Conservation (phyloP, 1,140 invertebrate species). For the Phthorimaea operculella region DNA sequence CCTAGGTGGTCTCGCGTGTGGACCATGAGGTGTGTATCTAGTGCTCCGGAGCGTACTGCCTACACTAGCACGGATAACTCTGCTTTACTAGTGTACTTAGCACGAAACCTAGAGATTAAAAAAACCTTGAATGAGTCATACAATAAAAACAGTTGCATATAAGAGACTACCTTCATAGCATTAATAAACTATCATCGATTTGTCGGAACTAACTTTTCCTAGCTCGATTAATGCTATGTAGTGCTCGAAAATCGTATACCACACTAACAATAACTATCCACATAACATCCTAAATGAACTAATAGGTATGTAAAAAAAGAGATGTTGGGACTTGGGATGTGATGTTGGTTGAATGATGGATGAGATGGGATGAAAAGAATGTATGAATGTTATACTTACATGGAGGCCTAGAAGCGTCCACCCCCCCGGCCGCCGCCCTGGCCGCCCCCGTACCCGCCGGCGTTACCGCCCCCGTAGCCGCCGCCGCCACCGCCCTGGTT, state of each 20-base stretch:
- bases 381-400: slow-evolving; percentile 35
- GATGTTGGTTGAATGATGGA: not conserved
- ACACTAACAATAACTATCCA: slow-evolving; percentile 6
- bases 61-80: slow-evolving; percentile 64
- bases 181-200: slow-evolving; percentile 46
- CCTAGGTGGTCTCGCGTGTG: slow-evolving; percentile 60
- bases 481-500: slow-evolving; percentile 68
- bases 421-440: slow-evolving; percentile 46
- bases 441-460: slow-evolving; percentile 20
- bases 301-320: not conserved
- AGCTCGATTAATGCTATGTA: slow-evolving; percentile 60
- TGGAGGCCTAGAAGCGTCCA: slow-evolving; percentile 43
- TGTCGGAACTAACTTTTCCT: slow-evolving; percentile 32
- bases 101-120: slow-evolving; percentile 68
- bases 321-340: slow-evolving; percentile 18
- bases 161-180: slow-evolving; percentile 52
- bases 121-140: slow-evolving; percentile 60
- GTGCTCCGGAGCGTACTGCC: slow-evolving; percentile 66
- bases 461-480: slow-evolving; percentile 30
- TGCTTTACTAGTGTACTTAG: slow-evolving; percentile 68
- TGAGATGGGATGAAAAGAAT: slow-evolving; percentile 15
- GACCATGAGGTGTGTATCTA: slow-evolving; percentile 61
- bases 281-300: slow-evolving; percentile 9
- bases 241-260: slow-evolving; percentile 26
- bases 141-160: slow-evolving; percentile 34